Evolutionary conservation across 2,113 vertebrate species (phyloP).

Genomic region (Tichodroma muraria): DNA sequence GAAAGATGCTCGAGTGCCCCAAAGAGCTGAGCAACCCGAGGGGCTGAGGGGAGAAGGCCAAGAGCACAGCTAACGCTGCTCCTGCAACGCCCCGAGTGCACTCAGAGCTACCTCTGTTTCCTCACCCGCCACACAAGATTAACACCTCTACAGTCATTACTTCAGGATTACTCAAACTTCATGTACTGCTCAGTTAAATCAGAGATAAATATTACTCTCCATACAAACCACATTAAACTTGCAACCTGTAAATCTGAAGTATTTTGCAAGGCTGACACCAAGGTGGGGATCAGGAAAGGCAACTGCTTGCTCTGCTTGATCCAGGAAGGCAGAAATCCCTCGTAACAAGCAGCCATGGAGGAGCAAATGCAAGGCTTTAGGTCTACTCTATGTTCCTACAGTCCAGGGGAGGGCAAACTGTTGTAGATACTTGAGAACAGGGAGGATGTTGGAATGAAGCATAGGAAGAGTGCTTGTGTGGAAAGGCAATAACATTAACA

Average conservation of each 20-base stretch:
- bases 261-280: not conserved
- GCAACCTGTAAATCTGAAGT: not conserved
- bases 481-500: not conserved
- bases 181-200: not conserved
- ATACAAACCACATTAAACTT: not conserved
- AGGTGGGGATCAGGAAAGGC: not conserved
- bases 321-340: not conserved
- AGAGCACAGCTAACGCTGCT: fast-evolving
- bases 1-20: not conserved
- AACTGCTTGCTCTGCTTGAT: not conserved
- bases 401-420: not conserved
- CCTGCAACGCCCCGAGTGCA: not conserved
- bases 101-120: not conserved
- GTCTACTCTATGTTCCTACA: not conserved
- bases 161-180: not conserved
- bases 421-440: not conserved
- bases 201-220: not conserved
- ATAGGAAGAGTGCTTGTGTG: not conserved
- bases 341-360: fast-evolving
- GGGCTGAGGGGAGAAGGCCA: not conserved
- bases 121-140: not conserved
- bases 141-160: not conserved
- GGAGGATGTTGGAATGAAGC: not conserved
- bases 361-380: not conserved
- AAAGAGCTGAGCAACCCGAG: not conserved